phyloP scores from a whole-genome alignment of 2,888 invertebrate genomes.

The Scrobipalpa costella region DNA sequence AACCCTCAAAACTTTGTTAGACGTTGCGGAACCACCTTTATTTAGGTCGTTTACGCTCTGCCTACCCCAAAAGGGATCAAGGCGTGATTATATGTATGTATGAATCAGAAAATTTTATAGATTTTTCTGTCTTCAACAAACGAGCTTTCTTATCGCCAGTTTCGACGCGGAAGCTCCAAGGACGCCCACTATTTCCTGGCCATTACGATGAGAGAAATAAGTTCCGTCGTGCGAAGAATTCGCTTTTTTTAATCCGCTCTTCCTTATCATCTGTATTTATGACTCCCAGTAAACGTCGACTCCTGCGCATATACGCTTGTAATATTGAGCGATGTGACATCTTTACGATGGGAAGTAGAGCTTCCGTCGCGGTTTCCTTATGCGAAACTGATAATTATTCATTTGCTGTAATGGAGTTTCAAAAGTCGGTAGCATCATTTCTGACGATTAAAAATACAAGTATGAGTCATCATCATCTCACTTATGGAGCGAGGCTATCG shows the following conservation, averaged over 20 bases:
- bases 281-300: constrained; percentile 14
- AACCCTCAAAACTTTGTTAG: too few relatives aligned
- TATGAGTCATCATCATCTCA: too few relatives aligned
- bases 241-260: constrained; percentile 19
- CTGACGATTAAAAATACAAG: neutral
- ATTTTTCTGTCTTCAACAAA: neutral
- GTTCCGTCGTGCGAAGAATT: constrained; percentile 25
- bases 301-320: constrained; percentile 13
- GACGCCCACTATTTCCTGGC: constrained; percentile 22
- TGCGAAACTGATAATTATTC: constrained; percentile 12
- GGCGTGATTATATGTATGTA: too few relatives aligned
- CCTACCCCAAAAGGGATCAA: too few relatives aligned
- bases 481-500: too few relatives aligned
- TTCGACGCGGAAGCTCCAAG: constrained; percentile 23
- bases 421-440: neutral
- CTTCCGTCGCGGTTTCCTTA: neutral
- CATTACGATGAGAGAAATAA: constrained; percentile 20
- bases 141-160: neutral
- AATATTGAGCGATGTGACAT: constrained; percentile 16
- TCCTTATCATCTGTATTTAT: constrained; percentile 24
- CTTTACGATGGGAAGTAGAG: constrained; percentile 14
- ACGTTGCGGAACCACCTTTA: too few relatives aligned
- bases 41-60: too few relatives aligned
- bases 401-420: neutral
- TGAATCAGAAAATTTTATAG: neutral